Evolutionary conservation across 1,140 invertebrate species (phyloP).

Genomic region (Cydia splendana): DNA sequence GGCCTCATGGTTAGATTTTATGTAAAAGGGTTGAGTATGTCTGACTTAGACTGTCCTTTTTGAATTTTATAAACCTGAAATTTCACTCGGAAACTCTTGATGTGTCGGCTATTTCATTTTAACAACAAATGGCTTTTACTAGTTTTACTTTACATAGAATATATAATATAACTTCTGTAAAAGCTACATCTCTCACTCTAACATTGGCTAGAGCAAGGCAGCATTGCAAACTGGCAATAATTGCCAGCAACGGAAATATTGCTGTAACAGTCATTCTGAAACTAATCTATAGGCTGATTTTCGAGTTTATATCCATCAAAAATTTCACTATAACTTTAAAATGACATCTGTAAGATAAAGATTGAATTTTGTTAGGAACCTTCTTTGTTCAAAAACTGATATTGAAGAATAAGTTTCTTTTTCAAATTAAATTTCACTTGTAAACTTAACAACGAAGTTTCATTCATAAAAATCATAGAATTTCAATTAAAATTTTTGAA

Average conservation of each 20-base stretch:
- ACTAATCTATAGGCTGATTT: slow-evolving; percentile 13
- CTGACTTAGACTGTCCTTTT: too few species aligned
- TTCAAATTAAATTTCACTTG: slow-evolving; percentile 32
- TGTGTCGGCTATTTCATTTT: background rate
- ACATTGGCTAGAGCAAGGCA: slow-evolving; percentile 12
- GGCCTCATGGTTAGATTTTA: too few species aligned
- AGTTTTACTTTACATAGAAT: background rate
- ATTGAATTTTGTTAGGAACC: too few species aligned
- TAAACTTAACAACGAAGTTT: background rate
- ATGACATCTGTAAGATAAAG: background rate
- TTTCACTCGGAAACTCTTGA: too few species aligned
- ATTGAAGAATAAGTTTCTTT: too few species aligned
- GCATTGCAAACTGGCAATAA: slow-evolving; percentile 10
- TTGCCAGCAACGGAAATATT: slow-evolving; percentile 19
- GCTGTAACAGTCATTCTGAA: slow-evolving; percentile 14
- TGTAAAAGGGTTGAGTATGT: too few species aligned
- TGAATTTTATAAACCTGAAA: too few species aligned
- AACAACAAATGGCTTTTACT: slow-evolving; percentile 1
- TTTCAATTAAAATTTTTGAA: background rate
- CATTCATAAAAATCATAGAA: background rate
- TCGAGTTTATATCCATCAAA: slow-evolving; percentile 1
- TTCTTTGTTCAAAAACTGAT: background rate
- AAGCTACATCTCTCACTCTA: slow-evolving; percentile 20
- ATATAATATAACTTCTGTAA: slow-evolving; percentile 20
- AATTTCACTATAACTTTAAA: background rate